A percentile compares a stretch with the other conserved stretches of the same genome.
Evolutionary conservation across 2,888 invertebrate species (phyloP).

Genomic region (Leptopterna dolabrata): DNA sequence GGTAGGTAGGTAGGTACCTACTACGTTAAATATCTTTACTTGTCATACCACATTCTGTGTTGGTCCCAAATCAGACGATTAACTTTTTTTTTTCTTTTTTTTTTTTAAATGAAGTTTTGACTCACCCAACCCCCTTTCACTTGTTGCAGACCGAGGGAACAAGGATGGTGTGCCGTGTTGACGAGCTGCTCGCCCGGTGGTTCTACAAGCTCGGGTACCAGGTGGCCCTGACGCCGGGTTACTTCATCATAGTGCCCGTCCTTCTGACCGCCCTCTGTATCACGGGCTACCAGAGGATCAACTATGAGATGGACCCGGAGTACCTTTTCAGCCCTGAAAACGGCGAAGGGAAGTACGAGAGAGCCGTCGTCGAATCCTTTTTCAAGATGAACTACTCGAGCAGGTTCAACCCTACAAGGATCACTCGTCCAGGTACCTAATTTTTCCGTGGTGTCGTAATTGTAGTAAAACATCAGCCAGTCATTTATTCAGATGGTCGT

Average conservation of each 20-base stretch:
- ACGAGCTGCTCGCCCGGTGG: constrained; percentile 80
- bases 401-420: constrained; percentile 86
- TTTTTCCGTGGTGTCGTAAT: constrained; percentile 41
- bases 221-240: constrained; percentile 86
- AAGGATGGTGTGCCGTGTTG: constrained; percentile 70
- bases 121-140: background rate
- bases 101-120: background rate
- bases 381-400: constrained; percentile 91
- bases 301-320: constrained; percentile 93
- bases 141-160: constrained; percentile 46
- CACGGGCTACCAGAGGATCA: constrained; percentile 87
- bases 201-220: constrained; percentile 84
- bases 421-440: constrained; percentile 82
- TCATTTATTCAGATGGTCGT: too few species aligned
- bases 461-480: too few species aligned
- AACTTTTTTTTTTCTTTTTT: background rate
- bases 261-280: constrained; percentile 83
- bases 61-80: background rate
- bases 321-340: constrained; percentile 91
- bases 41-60: too few species aligned
- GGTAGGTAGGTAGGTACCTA: too few species aligned
- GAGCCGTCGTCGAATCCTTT: constrained; percentile 82
- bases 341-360: constrained; percentile 85
- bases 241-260: constrained; percentile 89
- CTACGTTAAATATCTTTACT: too few species aligned